Percentiles rank a stretch among this genome's conserved stretches.
Conservation (phyloP, 2,797 vertebrate genomes). For the Eulemur rubriventer region DNA sequence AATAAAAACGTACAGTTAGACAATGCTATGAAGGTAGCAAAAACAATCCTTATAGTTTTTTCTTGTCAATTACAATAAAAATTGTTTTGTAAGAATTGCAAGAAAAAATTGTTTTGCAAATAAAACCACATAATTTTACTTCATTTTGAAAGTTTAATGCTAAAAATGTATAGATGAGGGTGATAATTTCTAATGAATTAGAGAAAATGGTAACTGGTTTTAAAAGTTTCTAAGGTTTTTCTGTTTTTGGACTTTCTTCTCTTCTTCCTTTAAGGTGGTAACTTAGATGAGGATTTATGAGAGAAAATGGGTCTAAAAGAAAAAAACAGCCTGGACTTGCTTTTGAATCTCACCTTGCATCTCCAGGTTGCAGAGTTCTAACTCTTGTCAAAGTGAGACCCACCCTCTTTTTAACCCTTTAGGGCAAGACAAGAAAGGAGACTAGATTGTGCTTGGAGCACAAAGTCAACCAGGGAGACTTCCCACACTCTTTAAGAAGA, state of each 20-base stretch:
- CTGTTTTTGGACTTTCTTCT: neutral
- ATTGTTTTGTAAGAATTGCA: neutral
- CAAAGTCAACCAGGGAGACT: no score
- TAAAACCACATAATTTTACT: neutral
- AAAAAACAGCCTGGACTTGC: neutral
- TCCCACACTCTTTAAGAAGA: neutral
- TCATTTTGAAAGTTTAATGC: constrained; percentile 17
- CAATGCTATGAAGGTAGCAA: neutral
- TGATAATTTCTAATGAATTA: neutral
- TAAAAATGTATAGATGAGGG: neutral
- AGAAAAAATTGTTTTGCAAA: neutral
- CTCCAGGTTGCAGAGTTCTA: neutral
- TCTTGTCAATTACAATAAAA: neutral
- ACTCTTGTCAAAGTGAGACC: neutral
- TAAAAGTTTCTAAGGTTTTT: neutral
- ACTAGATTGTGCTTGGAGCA: neutral
- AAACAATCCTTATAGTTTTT: neutral
- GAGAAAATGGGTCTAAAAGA: neutral
- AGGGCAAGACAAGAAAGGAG: neutral
- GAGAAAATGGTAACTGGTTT: neutral
- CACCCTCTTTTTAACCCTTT: neutral
- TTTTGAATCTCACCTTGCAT: neutral
- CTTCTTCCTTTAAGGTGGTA: neutral
- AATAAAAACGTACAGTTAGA: neutral
- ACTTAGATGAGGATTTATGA: neutral